Base-by-base conservation (phyloP, 1,140 invertebrate genomes). In the Papilio glaucus region DNA sequence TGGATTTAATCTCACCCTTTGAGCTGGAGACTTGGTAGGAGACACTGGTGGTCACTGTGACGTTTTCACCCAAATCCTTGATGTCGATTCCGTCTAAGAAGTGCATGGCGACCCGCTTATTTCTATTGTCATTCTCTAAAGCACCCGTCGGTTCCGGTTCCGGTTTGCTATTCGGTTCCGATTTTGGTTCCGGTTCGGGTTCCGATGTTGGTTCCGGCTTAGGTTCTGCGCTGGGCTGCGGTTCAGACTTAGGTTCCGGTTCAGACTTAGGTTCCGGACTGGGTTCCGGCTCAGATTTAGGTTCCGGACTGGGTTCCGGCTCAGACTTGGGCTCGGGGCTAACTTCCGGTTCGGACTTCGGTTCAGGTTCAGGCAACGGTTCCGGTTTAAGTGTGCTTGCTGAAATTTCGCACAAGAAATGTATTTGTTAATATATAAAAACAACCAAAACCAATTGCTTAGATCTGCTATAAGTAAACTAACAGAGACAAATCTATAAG, bases 11-110 rank as follows among this genome's bases (percentile, higher is more conserved):
- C 60, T 80, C 75, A 91, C 91, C 91, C 85, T 91, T 95, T 83
- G 95, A 90, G 62, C 86, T 90, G 4, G 90, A 96, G 69, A 96
- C 95, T 80, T 95, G 94, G 86, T 95, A 96, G 1, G 96, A 96
- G 6, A 96, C 95, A 80, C 96, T 96, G 1, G 96, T 96, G 82
- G 96, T 95, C 21, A 96, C 95, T 7, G 95, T 95, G 38, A 96
- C 94, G 72, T 96, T 95, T 49, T 94, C 87, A 8, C 91, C 91
- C 29, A 93, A 81, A 74, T 93, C 84, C 70, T 93, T 92, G 72
- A 93, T 91, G 68, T 94, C 85, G 18, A 93, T 81, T 57, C 89
- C 89, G 57, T 92, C 89, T 13, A 89, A 76, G 2, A 89, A 90
- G 72, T 93, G 92, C 85, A 93, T 91, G 0, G 94, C 94, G 0